Percentiles rank a stretch among this genome's conserved stretches.
Conservation (phyloP, 2,797 vertebrate genomes). For the Characodon lateralis region DNA sequence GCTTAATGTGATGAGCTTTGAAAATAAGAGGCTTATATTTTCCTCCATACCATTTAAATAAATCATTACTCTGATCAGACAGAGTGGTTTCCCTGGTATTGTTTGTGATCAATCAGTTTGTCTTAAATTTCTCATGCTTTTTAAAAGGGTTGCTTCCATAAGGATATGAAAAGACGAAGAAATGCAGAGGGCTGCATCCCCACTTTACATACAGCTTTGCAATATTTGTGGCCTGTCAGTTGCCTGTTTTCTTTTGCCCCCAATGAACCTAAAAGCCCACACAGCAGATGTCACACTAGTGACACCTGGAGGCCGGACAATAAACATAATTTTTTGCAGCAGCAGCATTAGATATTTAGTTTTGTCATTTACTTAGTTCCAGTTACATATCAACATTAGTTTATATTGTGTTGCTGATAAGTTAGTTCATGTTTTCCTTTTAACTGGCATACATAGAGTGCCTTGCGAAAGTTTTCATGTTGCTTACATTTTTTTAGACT, state of each 20-base stretch:
- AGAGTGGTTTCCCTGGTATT: not conserved
- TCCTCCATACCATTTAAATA: slow-evolving; percentile 39
- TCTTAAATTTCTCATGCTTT: not conserved
- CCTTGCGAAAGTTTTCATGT: not conserved
- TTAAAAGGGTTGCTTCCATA: not conserved
- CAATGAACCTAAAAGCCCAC: not conserved
- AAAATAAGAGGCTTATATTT: slow-evolving; percentile 52
- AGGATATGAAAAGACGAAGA: not conserved
- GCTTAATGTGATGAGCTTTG: slow-evolving; percentile 39
- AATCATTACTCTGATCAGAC: slow-evolving; percentile 21
- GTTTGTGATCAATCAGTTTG: not conserved
- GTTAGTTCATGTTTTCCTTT: not conserved
- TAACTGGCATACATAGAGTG: not conserved
- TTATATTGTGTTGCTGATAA: not conserved
- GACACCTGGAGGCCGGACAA: slow-evolving; percentile 51
- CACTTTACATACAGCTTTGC: not conserved
- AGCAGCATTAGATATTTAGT: not conserved
- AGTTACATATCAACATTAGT: not conserved
- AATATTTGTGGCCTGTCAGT: not conserved
- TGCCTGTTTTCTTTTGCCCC: not conserved
- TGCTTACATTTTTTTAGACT: too few relatives aligned
- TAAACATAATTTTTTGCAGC: slow-evolving; percentile 6
- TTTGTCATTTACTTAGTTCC: not conserved
- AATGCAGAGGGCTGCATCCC: not conserved
- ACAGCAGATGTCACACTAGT: slow-evolving; percentile 4